These are phyloP conservation scores for Gambusia yucatana DNA, from an alignment of 2,797 vertebrate species.

Conservation along the genomic window DNA sequence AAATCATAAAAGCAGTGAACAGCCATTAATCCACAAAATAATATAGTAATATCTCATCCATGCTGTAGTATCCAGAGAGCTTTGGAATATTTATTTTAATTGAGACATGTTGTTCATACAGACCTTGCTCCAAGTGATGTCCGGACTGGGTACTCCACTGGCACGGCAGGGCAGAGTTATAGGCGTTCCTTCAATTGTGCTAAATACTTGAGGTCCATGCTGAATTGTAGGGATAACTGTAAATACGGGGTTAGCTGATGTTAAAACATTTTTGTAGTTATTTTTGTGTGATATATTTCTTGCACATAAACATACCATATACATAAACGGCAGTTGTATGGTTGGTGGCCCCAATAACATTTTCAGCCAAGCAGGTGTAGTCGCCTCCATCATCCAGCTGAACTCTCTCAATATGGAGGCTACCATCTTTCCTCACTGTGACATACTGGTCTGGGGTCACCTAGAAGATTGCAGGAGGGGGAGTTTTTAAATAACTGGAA, in stretches of 20 bases:
- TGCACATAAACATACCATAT: conserved; percentile 78
- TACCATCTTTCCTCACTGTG: conserved; percentile 89
- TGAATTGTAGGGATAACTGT: conserved; percentile 93
- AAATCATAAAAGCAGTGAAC: background rate
- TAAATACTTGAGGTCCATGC: conserved; percentile 94
- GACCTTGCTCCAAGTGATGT: conserved; percentile 93
- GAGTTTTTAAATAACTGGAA: background rate
- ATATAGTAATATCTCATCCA: background rate
- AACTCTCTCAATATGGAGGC: conserved; percentile 92
- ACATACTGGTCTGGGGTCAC: conserved; percentile 88
- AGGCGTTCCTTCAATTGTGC: conserved; percentile 89
- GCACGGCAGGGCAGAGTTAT: conserved; percentile 91
- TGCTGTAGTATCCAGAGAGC: background rate
- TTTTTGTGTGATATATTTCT: background rate
- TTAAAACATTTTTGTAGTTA: background rate
- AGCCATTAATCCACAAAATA: background rate
- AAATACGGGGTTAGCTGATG: conserved; percentile 13
- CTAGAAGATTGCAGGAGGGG: conserved; percentile 68
- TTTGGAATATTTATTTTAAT: background rate
- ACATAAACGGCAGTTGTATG: conserved; percentile 87
- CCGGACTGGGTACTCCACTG: conserved; percentile 88
- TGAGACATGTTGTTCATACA: conserved; percentile 6
- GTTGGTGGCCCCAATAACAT: conserved; percentile 87
- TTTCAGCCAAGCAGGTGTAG: conserved; percentile 93
- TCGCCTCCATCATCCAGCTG: conserved; percentile 87